These are phyloP conservation scores for Lordiphosa stackelbergi DNA, from an alignment of 1,140 invertebrate species.

Conservation along the genomic window DNA sequence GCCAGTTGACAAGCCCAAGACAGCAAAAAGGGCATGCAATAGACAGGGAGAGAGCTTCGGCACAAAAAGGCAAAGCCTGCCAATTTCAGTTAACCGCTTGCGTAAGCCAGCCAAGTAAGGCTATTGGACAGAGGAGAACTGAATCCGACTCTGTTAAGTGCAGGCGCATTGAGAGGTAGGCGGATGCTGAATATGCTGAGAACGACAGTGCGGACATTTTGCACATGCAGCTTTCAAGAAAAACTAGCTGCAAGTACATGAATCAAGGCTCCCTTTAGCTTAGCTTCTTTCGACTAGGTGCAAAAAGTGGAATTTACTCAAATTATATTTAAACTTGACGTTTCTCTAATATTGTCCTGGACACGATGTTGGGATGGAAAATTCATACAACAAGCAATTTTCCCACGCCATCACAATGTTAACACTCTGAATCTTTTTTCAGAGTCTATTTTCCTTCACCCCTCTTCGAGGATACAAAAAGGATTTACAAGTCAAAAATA, in stretches of 20 bases:
- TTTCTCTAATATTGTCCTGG: too few species aligned
- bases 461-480: too few species aligned
- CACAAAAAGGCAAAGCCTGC: conserved; percentile 67
- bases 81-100: conserved; percentile 63
- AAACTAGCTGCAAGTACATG: not conserved
- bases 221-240: conserved; percentile 61
- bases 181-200: not conserved
- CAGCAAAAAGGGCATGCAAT: conserved; percentile 22
- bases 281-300: not conserved
- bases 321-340: too few species aligned
- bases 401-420: too few species aligned
- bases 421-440: too few species aligned
- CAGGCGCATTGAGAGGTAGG: conserved; percentile 11
- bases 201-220: conserved; percentile 45
- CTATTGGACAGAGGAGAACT: conserved; percentile 23
- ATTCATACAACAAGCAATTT: too few species aligned
- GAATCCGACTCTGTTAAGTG: conserved; percentile 34
- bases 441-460: too few species aligned
- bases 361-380: too few species aligned
- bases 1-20: conserved; percentile 40
- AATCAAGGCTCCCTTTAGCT: too few species aligned
- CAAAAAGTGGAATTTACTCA: not conserved
- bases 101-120: conserved; percentile 18
- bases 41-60: conserved; percentile 26
- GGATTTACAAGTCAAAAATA: not conserved